phyloP scores from a whole-genome alignment of 1,140 invertebrate species.

The Nephotettix cincticeps region DNA sequence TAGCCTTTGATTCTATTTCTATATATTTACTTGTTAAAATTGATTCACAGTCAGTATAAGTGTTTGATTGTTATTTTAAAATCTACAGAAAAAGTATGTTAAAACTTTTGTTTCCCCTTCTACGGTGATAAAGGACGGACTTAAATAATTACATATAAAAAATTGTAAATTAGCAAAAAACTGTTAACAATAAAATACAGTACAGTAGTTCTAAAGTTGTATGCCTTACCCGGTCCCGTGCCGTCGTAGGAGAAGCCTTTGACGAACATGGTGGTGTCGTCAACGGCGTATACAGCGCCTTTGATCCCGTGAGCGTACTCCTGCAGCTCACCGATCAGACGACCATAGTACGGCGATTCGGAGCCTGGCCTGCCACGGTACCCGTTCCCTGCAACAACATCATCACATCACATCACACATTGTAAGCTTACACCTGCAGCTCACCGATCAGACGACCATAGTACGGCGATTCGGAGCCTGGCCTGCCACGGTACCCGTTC shows the following conservation, averaged over 20 bases:
- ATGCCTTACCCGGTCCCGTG: slow-evolving; percentile 64
- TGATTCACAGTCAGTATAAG: too few relatives aligned
- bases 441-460: slow-evolving; percentile 73
- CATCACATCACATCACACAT: neutral
- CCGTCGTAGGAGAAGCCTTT: slow-evolving; percentile 86
- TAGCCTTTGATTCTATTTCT: too few relatives aligned
- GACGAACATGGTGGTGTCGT: slow-evolving; percentile 84
- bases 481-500: slow-evolving; percentile 39
- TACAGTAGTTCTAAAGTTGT: too few relatives aligned
- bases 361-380: slow-evolving; percentile 48
- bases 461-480: slow-evolving; percentile 60
- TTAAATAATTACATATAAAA: too few relatives aligned
- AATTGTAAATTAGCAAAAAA: too few relatives aligned
- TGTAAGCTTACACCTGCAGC: slow-evolving; percentile 65
- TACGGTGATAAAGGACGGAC: too few relatives aligned
- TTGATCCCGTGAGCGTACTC: slow-evolving; percentile 73
- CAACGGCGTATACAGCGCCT: slow-evolving; percentile 80
- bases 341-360: slow-evolving; percentile 70
- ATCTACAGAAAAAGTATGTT: too few relatives aligned
- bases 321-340: slow-evolving; percentile 63
- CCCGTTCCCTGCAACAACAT: neutral
- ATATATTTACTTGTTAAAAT: too few relatives aligned
- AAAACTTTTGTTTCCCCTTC: too few relatives aligned
- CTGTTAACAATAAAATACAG: too few relatives aligned
- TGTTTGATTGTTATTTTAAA: too few relatives aligned